Evolutionary conservation across 2,888 invertebrate genomes (phyloP).

Genomic region (Anaspis maculata): DNA sequence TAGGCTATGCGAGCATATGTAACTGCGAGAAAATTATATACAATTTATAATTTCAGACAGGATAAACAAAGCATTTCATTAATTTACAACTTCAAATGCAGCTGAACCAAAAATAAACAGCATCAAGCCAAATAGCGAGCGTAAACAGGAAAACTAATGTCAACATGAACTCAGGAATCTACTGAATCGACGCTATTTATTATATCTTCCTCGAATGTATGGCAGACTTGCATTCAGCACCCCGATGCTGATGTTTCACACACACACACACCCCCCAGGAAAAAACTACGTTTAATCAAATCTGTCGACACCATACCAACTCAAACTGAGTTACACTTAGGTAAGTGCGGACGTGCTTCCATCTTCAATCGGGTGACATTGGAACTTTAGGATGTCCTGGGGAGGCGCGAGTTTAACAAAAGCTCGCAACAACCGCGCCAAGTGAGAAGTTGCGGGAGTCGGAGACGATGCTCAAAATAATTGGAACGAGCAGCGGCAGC

Average conservation of each 20-base stretch:
- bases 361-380: too few relatives aligned
- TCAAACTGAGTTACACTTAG: too few relatives aligned
- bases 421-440: too few relatives aligned
- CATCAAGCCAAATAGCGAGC: constrained; percentile 27
- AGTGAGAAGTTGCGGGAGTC: too few relatives aligned
- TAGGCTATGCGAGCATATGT: constrained; percentile 21
- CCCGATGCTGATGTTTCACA: too few relatives aligned
- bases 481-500: too few relatives aligned
- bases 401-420: too few relatives aligned
- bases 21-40: constrained; percentile 28
- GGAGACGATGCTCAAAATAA: too few relatives aligned
- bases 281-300: constrained; percentile 23
- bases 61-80: constrained; percentile 31
- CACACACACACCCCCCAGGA: too few relatives aligned
- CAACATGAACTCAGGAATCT: constrained; percentile 28
- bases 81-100: constrained; percentile 31
- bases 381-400: too few relatives aligned
- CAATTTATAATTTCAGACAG: constrained; percentile 30
- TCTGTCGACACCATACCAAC: too few relatives aligned
- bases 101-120: constrained; percentile 32
- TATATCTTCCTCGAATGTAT: constrained; percentile 22
- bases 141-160: constrained; percentile 31
- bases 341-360: too few relatives aligned
- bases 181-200: constrained; percentile 29
- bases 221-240: constrained; percentile 16